Evolutionary conservation across 2,797 vertebrate genomes (phyloP), one percentile per base, ranked within the genome.

Genomic region (Falco berigora): DNA sequence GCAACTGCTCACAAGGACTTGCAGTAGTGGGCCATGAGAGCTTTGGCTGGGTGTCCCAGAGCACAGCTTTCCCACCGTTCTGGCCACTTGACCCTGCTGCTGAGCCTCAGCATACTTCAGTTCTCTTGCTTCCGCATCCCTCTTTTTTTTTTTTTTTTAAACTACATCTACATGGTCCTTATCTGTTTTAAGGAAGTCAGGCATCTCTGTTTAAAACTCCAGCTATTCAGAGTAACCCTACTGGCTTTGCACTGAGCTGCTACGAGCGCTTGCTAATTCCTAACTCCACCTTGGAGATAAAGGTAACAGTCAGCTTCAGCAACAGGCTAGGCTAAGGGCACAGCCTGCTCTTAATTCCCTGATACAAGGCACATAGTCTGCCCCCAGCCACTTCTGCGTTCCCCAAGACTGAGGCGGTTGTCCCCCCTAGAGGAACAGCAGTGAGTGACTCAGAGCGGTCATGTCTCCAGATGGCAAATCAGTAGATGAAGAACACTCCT

Each of bases 321-420:
- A 73, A 25, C 47, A 44, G 42, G n/a, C 44, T 42, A 34, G 30
- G 40, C n/a, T 67, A 42, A 66, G 30, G 25, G 21, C 2, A 2
- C 34, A 73, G 61, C 30, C 53, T 62, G 47, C 42, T 79, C 32
- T 0, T 0, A 2, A 12, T 18, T 59, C 17, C 42, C 11, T 7
- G 2, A 12, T 8, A 62, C 5, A 24, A 49, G 10, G 14, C 5
- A 44, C 1, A 20, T 0, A 2, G 24, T 16, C 23, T 53, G 8
- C 2, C 32, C 34, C 28, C 44, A 55, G 20, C 8, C 25, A 36
- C 12, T 59, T 59, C 59, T 36, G 12, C 9, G 4, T 32, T 78
- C 1, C 1, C 11, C 12, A 32, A 53, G 13, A 7, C 9, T 7
- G 13, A 81, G 38, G 9, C 36, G 10, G 36, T 38, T 38, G 36